Evolutionary conservation across 2,888 invertebrate species (phyloP).

Genomic region (Rugalucina vietnamica): DNA sequence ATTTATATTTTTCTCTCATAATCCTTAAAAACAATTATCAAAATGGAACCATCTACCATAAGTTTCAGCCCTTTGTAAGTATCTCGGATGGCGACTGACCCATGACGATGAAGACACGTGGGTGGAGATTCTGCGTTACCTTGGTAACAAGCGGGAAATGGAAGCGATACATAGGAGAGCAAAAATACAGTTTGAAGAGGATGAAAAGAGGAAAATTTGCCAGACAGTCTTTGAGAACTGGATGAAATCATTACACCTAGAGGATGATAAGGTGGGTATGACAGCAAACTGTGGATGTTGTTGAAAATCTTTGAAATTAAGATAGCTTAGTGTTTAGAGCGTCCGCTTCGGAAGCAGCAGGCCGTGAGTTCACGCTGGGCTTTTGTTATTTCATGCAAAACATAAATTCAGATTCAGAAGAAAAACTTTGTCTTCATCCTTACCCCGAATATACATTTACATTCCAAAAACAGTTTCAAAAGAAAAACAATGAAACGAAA

Average conservation of each 20-base stretch:
- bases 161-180: neutral
- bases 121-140: neutral
- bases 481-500: neutral
- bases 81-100: neutral
- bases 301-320: neutral
- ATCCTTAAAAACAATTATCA: no score
- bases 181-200: neutral
- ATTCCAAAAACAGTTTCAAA: neutral
- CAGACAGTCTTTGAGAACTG: neutral
- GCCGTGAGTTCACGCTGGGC: neutral
- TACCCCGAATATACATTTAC: neutral
- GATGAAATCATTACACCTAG: neutral
- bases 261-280: neutral
- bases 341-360: neutral
- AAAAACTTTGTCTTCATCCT: neutral
- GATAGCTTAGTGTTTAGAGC: neutral
- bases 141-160: neutral
- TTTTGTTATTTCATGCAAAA: neutral
- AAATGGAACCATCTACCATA: neutral
- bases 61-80: slow-evolving; percentile 1
- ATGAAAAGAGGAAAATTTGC: neutral
- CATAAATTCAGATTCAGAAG: neutral
- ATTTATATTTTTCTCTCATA: no score
- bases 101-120: neutral
- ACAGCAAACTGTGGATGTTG: neutral